Base-by-base conservation (phyloP, 2,888 invertebrate genomes). In the Harmothoe impar region DNA sequence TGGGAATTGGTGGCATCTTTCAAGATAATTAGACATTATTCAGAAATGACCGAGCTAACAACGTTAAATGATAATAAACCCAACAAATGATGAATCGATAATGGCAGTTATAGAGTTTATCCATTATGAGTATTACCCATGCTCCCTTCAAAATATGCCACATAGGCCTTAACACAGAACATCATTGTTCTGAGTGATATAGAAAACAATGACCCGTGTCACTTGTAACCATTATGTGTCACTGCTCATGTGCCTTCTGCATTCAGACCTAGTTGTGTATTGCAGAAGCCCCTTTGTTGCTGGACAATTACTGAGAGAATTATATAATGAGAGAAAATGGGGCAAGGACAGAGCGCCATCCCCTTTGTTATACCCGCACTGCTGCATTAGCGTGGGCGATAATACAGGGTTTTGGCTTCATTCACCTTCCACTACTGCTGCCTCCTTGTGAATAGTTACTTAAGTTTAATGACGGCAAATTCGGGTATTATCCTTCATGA, bases 261-360 rank as follows among this genome's bases (percentile, higher is more conserved):
- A 43, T 43, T 43, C 3, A 62, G 15, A 5, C 62, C 20, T 15
- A 7, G 15, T 62, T 62, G 62, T 62, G 62, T 62, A 62, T n/a
- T 62, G 1, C 62, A 1, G 62, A 62, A 10, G 62, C 12, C 0
- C 62, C 20, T 12, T 62, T 62, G 62, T 62, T n/a, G 23, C 62
- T 20, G 23, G n/a, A 1, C 62, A 3, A 62, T 62, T 62, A 62
- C 62, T 62, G 23, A 12, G n/a, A 3, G 62, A 20, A 62, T 62
- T 20, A 62, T 62, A n/a, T 62, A 62, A 62, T 62, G 62, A n/a
- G 20, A 62, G 62, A 62, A 62, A 62, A 62, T 62, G 20, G 62
- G 20, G 23, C 62, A 5, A n/a, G 20, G 23, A n/a, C 1, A 62
- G 62, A n/a, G 62, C 62, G 15, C 15, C 62, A 62, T n/a, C 23